Evolutionary conservation across 2,797 vertebrate species (phyloP).

Genomic region (Galago senegalensis): DNA sequence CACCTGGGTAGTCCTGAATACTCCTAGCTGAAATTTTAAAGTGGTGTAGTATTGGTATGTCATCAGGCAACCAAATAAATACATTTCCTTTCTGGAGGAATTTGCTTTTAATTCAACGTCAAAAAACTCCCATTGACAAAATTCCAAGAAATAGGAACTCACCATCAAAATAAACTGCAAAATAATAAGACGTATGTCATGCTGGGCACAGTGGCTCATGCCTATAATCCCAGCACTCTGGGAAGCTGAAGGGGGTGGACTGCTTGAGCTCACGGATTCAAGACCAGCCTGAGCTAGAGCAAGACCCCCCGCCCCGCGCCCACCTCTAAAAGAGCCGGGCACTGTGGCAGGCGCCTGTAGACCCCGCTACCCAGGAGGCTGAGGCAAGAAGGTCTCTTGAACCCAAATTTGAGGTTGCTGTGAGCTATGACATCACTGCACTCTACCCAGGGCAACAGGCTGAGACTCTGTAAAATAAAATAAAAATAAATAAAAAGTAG

Average conservation of each 20-base stretch:
- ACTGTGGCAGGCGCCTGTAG: too few relatives aligned
- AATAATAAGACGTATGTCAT: not conserved
- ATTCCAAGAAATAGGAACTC: constrained; percentile 4
- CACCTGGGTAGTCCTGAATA: not conserved
- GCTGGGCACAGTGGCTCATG: too few relatives aligned
- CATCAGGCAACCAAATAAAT: not conserved
- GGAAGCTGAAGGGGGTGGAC: too few relatives aligned
- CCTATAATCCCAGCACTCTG: too few relatives aligned
- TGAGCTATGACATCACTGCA: not conserved
- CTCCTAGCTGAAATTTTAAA: not conserved
- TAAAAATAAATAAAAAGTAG: not conserved
- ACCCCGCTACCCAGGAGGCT: not conserved
- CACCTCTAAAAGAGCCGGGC: too few relatives aligned
- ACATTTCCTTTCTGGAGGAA: not conserved
- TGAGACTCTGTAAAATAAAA: not conserved
- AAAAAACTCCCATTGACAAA: not conserved
- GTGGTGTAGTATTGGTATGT: not conserved
- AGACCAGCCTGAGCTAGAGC: too few relatives aligned
- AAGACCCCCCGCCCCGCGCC: too few relatives aligned
- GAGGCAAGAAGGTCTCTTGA: not conserved
- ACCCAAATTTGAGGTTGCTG: not conserved
- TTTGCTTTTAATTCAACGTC: not conserved
- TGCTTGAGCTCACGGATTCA: too few relatives aligned
- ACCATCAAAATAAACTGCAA: constrained; percentile 7
- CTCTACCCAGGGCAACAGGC: not conserved